Evolutionary conservation across 2,797 vertebrate species (phyloP).

Genomic region (Liasis olivaceus): DNA sequence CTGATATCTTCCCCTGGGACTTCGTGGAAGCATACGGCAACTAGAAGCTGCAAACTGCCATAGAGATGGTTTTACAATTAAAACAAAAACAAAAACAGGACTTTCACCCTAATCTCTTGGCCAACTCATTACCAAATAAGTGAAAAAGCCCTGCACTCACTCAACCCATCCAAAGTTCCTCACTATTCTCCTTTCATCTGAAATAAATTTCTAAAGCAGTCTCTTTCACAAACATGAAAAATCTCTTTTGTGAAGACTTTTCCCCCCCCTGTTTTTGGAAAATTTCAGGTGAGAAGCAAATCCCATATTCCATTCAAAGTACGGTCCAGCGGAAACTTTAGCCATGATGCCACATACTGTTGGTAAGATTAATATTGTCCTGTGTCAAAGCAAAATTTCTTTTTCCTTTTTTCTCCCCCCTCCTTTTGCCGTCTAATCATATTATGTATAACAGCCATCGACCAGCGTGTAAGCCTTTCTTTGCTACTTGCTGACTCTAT

Average conservation of each 20-base stretch:
- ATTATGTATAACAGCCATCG: constrained; percentile 12
- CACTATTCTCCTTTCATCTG: too few relatives aligned
- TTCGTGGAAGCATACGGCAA: neutral
- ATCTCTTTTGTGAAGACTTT: neutral
- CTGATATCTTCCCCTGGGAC: neutral
- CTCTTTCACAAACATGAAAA: neutral
- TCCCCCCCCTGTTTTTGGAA: neutral
- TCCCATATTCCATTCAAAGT: neutral
- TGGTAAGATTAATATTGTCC: constrained; percentile 6
- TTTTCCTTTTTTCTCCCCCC: neutral
- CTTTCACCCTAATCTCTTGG: neutral
- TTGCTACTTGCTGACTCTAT: constrained; percentile 17
- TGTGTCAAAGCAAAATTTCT: neutral
- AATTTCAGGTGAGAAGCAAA: neutral
- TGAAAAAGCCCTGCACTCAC: too few relatives aligned
- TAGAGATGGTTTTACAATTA: neutral
- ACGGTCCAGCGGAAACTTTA: neutral
- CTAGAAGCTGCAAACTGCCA: neutral
- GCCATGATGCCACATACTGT: neutral
- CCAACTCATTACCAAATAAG: neutral
- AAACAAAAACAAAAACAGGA: neutral
- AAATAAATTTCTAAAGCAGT: too few relatives aligned
- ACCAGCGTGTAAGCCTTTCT: neutral
- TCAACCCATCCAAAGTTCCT: too few relatives aligned
- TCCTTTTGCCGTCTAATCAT: constrained; percentile 34